Base-by-base conservation (phyloP, 2,888 invertebrate species). In the Homarus gammarus region DNA sequence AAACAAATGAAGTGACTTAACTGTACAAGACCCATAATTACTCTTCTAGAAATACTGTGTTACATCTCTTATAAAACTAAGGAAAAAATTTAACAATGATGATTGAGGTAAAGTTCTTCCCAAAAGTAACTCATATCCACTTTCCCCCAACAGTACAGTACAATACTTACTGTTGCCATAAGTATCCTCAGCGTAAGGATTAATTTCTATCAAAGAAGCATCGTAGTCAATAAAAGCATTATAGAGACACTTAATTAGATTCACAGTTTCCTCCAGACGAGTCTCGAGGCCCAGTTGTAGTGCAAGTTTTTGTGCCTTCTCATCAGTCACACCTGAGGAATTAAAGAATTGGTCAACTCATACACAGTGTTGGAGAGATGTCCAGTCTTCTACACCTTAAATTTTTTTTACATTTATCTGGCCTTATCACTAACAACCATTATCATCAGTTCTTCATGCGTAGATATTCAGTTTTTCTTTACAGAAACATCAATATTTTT, bases 181-280 rank as follows among this genome's bases (percentile, higher is more conserved):
- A 38, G 97, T 96, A 94, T 98, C 98, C 94, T 99, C 98, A 51
- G 98, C 98, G 93, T 98, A 97, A 2, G 99, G 99, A 94, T 99
- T 99, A 84, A 99, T 97, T 95, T 99, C 99, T 93, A 98, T 96
- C 90, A 98, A 95, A 33, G 98, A 95, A 1, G 98, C 97, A 94
- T 99, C 99, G 93, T 97, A 97, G 93, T 97, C 96, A 10, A 97
- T 94, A 93, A 99, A 99, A 93, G 99, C 94, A 79, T 96, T 95
- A 93, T 98, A 98, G 94, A 99, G 95, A 93, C 96, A 97, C 92
- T 96, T 94, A 75, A 99, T 95, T 95, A 97, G 96, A 72, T 96
- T 95, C 70, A 97, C 97, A 93, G 96, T 95, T 12, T 96, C 95
- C 92, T 95, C 95, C 90, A 95, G 94, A 91, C 95, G 95, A 40